Evolutionary conservation across 1,140 invertebrate genomes (phyloP).

Genomic region (Psilanteris sp.): DNA sequence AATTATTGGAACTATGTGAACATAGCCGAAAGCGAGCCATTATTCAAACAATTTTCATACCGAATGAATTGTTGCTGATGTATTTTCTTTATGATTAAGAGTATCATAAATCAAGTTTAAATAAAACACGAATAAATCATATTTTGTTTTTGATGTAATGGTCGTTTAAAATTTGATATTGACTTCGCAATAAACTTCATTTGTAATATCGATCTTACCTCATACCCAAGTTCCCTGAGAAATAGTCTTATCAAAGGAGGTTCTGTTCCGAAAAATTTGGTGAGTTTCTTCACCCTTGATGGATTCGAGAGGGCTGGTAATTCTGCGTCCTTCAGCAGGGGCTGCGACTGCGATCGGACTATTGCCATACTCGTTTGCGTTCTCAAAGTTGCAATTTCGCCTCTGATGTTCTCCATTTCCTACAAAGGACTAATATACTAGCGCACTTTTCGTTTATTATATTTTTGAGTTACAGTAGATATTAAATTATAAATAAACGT

Average conservation of each 20-base stretch:
- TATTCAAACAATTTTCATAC: too few species aligned
- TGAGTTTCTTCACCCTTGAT: constrained; percentile 89
- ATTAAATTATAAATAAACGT: too few species aligned
- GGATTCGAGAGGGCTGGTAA: constrained; percentile 89
- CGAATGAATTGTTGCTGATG: too few species aligned
- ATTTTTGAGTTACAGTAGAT: constrained; percentile 18
- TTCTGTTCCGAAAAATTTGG: constrained; percentile 96
- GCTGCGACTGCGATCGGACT: constrained; percentile 81
- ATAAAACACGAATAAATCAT: too few species aligned
- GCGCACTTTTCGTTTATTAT: constrained; percentile 47
- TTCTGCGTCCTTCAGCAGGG: constrained; percentile 79
- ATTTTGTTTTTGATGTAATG: too few species aligned
- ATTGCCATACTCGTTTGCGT: constrained; percentile 84
- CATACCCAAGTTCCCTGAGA: constrained; percentile 94
- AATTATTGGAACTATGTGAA: too few species aligned
- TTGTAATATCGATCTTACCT: constrained; percentile 82
- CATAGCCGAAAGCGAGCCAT: too few species aligned
- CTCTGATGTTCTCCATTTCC: constrained; percentile 93
- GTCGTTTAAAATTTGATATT: constrained; percentile 17
- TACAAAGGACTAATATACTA: constrained; percentile 74
- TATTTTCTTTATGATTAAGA: too few species aligned
- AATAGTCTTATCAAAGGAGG: constrained; percentile 93
- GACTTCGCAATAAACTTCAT: neutral
- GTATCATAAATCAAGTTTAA: too few species aligned
- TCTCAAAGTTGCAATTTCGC: constrained; percentile 89